phyloP scores from a whole-genome alignment of 2,888 invertebrate species.

The Meganola albula region DNA sequence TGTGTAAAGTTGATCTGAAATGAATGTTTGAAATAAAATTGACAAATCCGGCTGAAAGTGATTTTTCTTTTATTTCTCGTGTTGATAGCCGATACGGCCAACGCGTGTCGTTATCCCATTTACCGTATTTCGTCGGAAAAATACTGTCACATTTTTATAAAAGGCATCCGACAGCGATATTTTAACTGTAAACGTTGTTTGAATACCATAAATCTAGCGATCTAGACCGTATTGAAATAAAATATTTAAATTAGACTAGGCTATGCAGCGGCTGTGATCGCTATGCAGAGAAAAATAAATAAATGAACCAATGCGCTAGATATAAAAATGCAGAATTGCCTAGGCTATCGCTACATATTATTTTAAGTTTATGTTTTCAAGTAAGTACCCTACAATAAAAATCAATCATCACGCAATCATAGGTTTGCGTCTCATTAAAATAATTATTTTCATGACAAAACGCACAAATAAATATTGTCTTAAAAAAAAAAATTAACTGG shows the following conservation, averaged over 20 bases:
- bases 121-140: constrained; percentile 10
- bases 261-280: constrained; percentile 27
- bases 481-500: too few relatives aligned
- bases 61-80: constrained; percentile 7
- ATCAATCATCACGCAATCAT: too few relatives aligned
- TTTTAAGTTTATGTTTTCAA: too few relatives aligned
- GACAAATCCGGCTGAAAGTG: constrained; percentile 2
- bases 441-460: too few relatives aligned
- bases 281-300: constrained; percentile 47
- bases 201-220: constrained; percentile 13
- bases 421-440: too few relatives aligned
- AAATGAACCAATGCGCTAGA: constrained; percentile 59
- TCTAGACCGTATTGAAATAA: constrained; percentile 23
- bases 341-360: too few relatives aligned
- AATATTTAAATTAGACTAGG: constrained; percentile 35
- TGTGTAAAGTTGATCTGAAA: too few relatives aligned
- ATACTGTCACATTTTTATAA: constrained; percentile 8
- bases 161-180: constrained; percentile 13
- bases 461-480: too few relatives aligned
- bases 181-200: constrained; percentile 13
- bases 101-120: constrained; percentile 8
- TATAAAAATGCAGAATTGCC: constrained; percentile 57
- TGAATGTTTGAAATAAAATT: too few relatives aligned
- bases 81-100: constrained; percentile 14
- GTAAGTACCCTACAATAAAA: too few relatives aligned